phyloP scores from a whole-genome alignment of 2,888 invertebrate species.

The Sericinus montela region DNA sequence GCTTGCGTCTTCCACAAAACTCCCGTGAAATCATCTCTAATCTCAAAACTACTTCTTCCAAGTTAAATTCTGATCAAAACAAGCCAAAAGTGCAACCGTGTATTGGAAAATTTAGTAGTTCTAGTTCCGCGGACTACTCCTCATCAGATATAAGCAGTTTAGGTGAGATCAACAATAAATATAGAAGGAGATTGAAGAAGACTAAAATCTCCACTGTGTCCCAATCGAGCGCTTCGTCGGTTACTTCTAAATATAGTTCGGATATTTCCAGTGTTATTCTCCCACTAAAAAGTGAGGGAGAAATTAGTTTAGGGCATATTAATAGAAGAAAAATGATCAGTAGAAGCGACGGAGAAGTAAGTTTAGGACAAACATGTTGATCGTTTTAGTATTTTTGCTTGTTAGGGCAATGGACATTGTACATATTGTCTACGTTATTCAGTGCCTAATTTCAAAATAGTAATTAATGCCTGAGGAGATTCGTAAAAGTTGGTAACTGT shows the following conservation, averaged over 20 bases:
- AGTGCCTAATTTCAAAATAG: too few relatives aligned
- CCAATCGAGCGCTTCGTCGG: conserved; percentile 50
- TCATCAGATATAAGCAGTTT: conserved; percentile 70
- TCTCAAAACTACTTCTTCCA: conserved; percentile 33
- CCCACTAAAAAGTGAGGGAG: conserved; percentile 61
- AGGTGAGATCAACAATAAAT: conserved; percentile 53
- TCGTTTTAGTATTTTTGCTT: too few relatives aligned
- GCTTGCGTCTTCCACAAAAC: conserved; percentile 57
- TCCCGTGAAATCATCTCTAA: conserved; percentile 56
- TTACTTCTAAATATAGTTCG: conserved; percentile 42
- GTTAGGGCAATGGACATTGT: too few relatives aligned
- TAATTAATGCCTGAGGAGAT: too few relatives aligned
- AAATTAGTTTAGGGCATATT: conserved; percentile 46
- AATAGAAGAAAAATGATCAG: conserved; percentile 27
- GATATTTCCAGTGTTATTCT: conserved; percentile 46
- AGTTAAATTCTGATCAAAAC: conserved; percentile 1
- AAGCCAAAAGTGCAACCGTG: neutral
- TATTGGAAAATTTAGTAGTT: conserved; percentile 35
- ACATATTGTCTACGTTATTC: too few relatives aligned
- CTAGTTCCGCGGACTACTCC: conserved; percentile 57
- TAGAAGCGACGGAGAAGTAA: conserved; percentile 54
- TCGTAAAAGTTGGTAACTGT: neutral
- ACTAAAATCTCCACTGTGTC: conserved; percentile 40
- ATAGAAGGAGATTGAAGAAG: conserved; percentile 40
- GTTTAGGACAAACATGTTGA: conserved; percentile 25